Evolutionary conservation across 2,113 vertebrate genomes (phyloP).

Genomic region (Danionella cerebrum): DNA sequence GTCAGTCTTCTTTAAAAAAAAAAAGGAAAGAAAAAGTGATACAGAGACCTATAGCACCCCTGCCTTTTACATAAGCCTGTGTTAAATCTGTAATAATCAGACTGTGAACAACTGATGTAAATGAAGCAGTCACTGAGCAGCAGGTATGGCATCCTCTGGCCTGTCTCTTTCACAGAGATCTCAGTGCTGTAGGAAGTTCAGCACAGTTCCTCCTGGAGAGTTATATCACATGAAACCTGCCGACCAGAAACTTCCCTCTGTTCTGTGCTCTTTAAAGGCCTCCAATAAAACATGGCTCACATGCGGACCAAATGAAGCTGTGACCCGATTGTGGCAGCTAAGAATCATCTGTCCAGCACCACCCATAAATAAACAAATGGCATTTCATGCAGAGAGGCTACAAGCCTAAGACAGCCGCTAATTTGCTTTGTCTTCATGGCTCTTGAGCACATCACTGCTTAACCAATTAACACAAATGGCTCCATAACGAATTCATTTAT

Average conservation of each 20-base stretch:
- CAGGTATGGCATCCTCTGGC: neutral
- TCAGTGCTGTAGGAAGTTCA: neutral
- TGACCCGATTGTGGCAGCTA: neutral
- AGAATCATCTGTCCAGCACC: neutral
- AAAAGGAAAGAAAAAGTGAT: too few species aligned
- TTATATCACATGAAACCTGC: neutral
- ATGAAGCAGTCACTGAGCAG: too few species aligned
- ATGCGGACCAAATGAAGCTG: neutral
- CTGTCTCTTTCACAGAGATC: neutral
- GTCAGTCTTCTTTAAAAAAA: too few species aligned
- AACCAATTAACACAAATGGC: slow-evolving; percentile 58
- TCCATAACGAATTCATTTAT: slow-evolving; percentile 41
- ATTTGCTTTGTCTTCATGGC: slow-evolving; percentile 47
- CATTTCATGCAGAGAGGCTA: slow-evolving; percentile 11
- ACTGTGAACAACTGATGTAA: too few species aligned
- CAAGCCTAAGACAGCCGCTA: neutral
- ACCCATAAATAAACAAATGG: slow-evolving; percentile 18
- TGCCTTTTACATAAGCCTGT: too few species aligned
- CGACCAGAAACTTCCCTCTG: neutral
- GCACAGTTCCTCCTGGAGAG: neutral
- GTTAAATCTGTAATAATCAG: too few species aligned
- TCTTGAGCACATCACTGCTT: slow-evolving; percentile 49
- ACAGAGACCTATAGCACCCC: too few species aligned
- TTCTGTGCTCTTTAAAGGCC: neutral
- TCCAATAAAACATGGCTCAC: neutral